Base-by-base conservation (phyloP, 2,888 invertebrate species). In the Drosophila greeni region DNA sequence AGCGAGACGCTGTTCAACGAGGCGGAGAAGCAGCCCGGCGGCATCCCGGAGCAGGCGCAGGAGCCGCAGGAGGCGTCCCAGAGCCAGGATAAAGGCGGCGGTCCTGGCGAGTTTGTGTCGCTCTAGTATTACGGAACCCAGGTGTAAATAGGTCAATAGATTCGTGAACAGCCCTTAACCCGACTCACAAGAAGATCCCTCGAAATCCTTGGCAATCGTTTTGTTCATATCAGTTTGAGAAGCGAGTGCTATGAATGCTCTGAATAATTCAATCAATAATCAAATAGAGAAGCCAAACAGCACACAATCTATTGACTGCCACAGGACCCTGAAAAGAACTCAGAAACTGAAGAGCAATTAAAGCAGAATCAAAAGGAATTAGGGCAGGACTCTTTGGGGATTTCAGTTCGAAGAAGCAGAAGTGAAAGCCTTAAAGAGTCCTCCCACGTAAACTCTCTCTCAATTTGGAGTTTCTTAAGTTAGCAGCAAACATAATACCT, bases 111-210 rank as follows among this genome's bases (percentile, higher is more conserved):
- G 64, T 89, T 88, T 75, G 88, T 89, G 64, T 88, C 89, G 59
- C 88, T 89, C 73, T 89, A 89, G 88, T 88, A 88, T 85, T 87
- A 86, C 59, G 86, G 87, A 47, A 86, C 87, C 55, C 86, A 87
- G 71, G 87, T 87, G 87, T 86, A 87, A 86, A 77, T 76, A 77
- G 45, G 81, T 75, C 84, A 80, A 79, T 84, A 84, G 79, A 80
- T 76, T 70, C 66, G 69, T 72, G 67, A 33, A 42, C 24, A 42
- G 24, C 42, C 45, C 52, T 40, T 40, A 16, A 37, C 52, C 31
- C 40, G 34, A 11, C 20, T 26, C 42, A 24, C 24, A 26, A 18
- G 7, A 29, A 29, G 29, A 18, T 45, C 49, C 40, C 24, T n/a
- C 37, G 37, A 37, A 55, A 51, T 58, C 58, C 64, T 67, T 64